Base-by-base conservation (phyloP, 2,113 vertebrate species). In the Caranx ignobilis region DNA sequence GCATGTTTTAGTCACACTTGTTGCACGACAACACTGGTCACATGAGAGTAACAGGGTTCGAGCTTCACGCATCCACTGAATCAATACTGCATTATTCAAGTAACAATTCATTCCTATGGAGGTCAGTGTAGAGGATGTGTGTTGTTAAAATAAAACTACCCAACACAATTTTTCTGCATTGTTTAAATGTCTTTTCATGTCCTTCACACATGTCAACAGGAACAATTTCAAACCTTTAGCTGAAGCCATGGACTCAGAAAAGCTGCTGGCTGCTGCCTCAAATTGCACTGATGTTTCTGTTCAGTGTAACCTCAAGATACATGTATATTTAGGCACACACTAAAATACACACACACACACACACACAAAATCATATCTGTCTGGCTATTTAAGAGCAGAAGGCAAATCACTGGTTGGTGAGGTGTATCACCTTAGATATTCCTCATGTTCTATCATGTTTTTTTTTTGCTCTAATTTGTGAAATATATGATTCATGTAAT, bases 401-500 rank as follows among this genome's bases (percentile, higher is more conserved):
- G 55, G n/a, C 34, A 57, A 21, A 69, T 61, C 47, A 47, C 47
- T 35, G 16, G 2, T 72, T 31, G 52, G 50, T 26, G 18, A 73
- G 16, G 31, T 32, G n/a, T 48, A 31, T 81, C 15, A 66, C 43
- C 70, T 54, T 6, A 5, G 26, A 68, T 61, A 48, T 57, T 57
- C 35, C n/a, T 65, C 19, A 45, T 63, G 64, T 68, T 56, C 34
- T 18, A 1, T 77, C 39, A 35, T 77, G 13, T 55, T 34, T 55
- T 70, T 75, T 67, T 62, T 72, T 74, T 3, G 11, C 5, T 45
- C 43, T 78, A 59, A 75, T 81, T 84, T 77, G 32, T 13, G 10
- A 71, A 74, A 74, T 69, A 21, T 64, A 61, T 39, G 52, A 85
- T 76, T 84, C 71, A 52, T 21, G 19, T 81, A 50, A 52, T 71